Percentiles rank a stretch among this genome's conserved stretches.
These are phyloP conservation scores for Acanthosoma haemorrhoidale DNA, from an alignment of 2,888 invertebrate genomes.

Conservation along the genomic window DNA sequence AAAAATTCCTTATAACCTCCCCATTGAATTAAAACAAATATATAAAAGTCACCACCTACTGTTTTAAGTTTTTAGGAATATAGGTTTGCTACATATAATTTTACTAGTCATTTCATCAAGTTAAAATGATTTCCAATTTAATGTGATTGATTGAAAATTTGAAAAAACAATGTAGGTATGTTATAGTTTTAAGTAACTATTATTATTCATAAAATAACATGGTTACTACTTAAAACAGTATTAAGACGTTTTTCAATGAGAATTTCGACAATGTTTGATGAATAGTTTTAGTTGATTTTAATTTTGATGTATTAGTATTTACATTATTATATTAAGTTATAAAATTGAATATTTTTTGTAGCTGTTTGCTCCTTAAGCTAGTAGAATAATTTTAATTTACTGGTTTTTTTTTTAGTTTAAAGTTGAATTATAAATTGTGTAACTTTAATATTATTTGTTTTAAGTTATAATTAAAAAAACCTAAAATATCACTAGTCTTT, in stretches of 20 bases:
- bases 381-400: background rate
- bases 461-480: background rate
- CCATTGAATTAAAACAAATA: too few species aligned
- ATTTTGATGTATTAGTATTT: background rate
- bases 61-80: too few species aligned
- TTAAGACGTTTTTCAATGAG: background rate
- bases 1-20: too few species aligned
- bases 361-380: background rate
- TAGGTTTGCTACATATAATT: too few species aligned
- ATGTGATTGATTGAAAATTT: background rate
- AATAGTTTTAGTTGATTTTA: background rate
- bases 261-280: background rate
- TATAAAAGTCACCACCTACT: too few species aligned
- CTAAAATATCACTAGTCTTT: slow-evolving; percentile 4
- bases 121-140: background rate
- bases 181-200: background rate
- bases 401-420: background rate
- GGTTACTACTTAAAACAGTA: background rate
- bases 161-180: background rate
- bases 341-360: background rate
- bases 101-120: background rate
- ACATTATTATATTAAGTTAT: background rate
- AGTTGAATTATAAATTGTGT: background rate
- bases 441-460: background rate
- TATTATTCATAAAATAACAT: background rate